Conservation (phyloP, 2,113 vertebrate genomes). For the Eretmochelys imbricata region DNA sequence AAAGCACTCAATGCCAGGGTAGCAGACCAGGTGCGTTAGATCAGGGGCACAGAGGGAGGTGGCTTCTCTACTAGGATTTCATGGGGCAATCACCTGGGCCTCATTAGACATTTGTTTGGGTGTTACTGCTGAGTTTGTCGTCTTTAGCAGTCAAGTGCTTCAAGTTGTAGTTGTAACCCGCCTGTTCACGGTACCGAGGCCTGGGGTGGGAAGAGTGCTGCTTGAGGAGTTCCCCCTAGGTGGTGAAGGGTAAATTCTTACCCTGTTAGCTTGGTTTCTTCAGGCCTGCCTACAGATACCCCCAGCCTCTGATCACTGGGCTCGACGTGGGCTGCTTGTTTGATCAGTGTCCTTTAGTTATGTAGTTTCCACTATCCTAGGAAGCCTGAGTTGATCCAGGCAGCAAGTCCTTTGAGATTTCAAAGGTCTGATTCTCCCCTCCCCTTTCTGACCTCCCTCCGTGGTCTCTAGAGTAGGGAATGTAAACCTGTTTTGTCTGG, state of each 20-base stretch:
- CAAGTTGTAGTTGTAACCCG: accelerated
- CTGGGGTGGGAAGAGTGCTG: neutral
- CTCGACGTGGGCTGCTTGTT: neutral
- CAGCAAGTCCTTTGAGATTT: constrained; percentile 31
- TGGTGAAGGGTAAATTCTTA: neutral
- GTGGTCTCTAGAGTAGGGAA: constrained; percentile 32
- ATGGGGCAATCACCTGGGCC: neutral
- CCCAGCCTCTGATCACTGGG: accelerated
- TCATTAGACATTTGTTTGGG: accelerated
- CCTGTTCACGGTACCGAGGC: accelerated
- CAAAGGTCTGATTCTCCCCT: neutral
- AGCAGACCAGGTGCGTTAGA: neutral
- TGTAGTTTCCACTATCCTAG: neutral
- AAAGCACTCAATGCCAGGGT: constrained; percentile 30
- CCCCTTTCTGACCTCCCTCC: neutral
- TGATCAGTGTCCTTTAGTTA: neutral
- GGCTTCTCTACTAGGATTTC: neutral
- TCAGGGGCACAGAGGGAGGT: neutral
- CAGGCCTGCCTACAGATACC: neutral
- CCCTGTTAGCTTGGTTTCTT: neutral
- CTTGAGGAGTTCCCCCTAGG: neutral
- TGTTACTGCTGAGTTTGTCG: neutral
- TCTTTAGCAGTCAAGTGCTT: accelerated
- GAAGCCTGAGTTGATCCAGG: constrained; percentile 37
- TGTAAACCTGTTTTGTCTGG: constrained; percentile 18